These are phyloP conservation scores for Drosophila percnosoma DNA, from an alignment of 2,888 invertebrate species.

Conservation along the genomic window DNA sequence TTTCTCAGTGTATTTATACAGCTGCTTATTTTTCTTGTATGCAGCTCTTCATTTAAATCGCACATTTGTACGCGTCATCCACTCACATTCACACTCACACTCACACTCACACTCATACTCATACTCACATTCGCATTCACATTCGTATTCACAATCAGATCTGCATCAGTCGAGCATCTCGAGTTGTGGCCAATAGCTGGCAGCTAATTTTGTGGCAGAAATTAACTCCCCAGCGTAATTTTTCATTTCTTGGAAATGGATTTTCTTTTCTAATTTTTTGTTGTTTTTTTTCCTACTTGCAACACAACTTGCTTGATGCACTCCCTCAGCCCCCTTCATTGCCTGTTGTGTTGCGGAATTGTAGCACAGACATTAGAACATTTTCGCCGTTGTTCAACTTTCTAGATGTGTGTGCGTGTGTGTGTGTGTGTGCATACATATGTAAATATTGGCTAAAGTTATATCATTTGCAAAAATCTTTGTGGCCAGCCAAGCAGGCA, in stretches of 20 bases:
- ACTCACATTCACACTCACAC: slow-evolving; percentile 32
- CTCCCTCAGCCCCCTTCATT: neutral
- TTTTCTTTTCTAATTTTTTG: slow-evolving; percentile 10
- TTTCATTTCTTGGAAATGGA: slow-evolving; percentile 78
- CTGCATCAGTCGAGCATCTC: slow-evolving; percentile 25
- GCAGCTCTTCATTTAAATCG: slow-evolving; percentile 70
- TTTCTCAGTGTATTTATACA: neutral
- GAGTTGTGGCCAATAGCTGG: slow-evolving; percentile 57
- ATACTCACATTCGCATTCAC: neutral
- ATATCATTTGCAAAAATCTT: slow-evolving; percentile 75
- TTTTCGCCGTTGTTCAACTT: slow-evolving; percentile 53
- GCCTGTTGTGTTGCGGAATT: slow-evolving; percentile 33
- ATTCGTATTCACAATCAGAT: slow-evolving; percentile 28
- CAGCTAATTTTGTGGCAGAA: slow-evolving; percentile 74
- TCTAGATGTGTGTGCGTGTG: slow-evolving; percentile 34
- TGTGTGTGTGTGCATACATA: slow-evolving; percentile 38
- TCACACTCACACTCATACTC: slow-evolving; percentile 5
- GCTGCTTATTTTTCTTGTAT: slow-evolving; percentile 6
- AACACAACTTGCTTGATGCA: slow-evolving; percentile 51
- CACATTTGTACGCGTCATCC: slow-evolving; percentile 73
- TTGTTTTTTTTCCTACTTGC: slow-evolving; percentile 20
- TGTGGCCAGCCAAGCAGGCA: slow-evolving; percentile 76
- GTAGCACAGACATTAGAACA: slow-evolving; percentile 65
- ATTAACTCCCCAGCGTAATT: slow-evolving; percentile 78
- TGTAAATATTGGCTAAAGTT: slow-evolving; percentile 77